A percentile compares a stretch with the other conserved stretches of the same genome.
Evolutionary conservation across 2,888 invertebrate genomes (phyloP).

Genomic region (Diogma glabrata): DNA sequence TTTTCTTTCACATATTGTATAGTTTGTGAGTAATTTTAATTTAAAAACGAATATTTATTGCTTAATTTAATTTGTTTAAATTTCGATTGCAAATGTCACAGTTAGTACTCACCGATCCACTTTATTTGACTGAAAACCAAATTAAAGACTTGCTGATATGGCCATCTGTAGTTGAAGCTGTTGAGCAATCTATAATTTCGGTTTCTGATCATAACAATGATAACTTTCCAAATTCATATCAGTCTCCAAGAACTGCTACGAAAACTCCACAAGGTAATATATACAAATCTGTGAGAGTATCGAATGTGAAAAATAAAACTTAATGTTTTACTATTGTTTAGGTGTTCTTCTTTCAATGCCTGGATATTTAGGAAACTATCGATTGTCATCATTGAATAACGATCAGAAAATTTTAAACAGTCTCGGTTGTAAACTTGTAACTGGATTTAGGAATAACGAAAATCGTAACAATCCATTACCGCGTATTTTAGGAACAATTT

Average conservation of each 20-base stretch:
- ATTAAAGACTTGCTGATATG: constrained; percentile 27
- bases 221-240: constrained; percentile 23
- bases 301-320: no score
- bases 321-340: constrained; percentile 23
- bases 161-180: constrained; percentile 32
- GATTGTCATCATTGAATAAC: constrained; percentile 17
- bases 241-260: constrained; percentile 33
- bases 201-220: constrained; percentile 17
- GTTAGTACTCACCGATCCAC: no score
- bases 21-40: no score
- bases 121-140: neutral
- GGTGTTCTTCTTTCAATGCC: constrained; percentile 37
- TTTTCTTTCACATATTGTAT: no score
- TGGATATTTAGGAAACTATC: constrained; percentile 35
- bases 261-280: no score
- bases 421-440: constrained; percentile 41
- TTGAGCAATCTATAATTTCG: constrained; percentile 34
- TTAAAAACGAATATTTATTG: no score
- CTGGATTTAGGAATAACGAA: constrained; percentile 34
- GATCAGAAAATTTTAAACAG: constrained; percentile 22
- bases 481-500: constrained; percentile 36
- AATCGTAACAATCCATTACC: constrained; percentile 25
- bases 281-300: no score
- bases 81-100: no score
- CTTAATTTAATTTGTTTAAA: no score